These are phyloP conservation scores for Syngnathus acus DNA, from an alignment of 2,797 vertebrate species.

Conservation along the genomic window DNA sequence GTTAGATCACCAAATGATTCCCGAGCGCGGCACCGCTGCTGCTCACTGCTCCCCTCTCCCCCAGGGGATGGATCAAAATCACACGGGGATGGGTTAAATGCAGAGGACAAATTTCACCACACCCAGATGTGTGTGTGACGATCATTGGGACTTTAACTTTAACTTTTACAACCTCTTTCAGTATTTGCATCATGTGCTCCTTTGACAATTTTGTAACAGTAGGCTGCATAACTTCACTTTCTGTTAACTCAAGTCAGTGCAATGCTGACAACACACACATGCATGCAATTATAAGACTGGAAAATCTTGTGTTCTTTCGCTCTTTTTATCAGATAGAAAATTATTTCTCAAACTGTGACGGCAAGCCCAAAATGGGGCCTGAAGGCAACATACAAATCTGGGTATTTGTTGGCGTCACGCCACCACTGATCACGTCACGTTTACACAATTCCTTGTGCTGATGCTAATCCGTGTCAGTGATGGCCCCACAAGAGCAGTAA, in stretches of 20 bases:
- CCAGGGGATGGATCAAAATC: too few relatives aligned
- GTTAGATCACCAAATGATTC: too few relatives aligned
- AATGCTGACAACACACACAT: slow-evolving; percentile 14
- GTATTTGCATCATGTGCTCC: slow-evolving; percentile 10
- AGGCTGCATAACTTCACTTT: slow-evolving; percentile 28
- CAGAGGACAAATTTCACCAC: too few relatives aligned
- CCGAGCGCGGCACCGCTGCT: too few relatives aligned
- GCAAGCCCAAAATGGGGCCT: slow-evolving; percentile 8
- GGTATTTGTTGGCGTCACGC: slow-evolving; percentile 13
- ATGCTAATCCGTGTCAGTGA: slow-evolving; percentile 3
- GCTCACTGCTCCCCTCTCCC: too few relatives aligned
- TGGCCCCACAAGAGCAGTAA: neutral
- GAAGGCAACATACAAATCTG: slow-evolving; percentile 8
- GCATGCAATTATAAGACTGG: slow-evolving; percentile 15
- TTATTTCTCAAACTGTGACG: slow-evolving; percentile 10
- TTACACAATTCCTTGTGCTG: neutral
- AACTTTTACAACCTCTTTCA: neutral
- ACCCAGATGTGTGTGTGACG: too few relatives aligned
- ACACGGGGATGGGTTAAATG: too few relatives aligned
- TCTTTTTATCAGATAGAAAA: slow-evolving; percentile 8
- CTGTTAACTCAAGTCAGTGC: slow-evolving; percentile 29
- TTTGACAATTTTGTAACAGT: slow-evolving; percentile 22
- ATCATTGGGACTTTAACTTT: too few relatives aligned
- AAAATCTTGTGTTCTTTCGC: slow-evolving; percentile 13
- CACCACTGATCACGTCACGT: slow-evolving; percentile 2